phyloP scores from a whole-genome alignment of 2,113 vertebrate genomes.

The Megatriorchis doriae region DNA sequence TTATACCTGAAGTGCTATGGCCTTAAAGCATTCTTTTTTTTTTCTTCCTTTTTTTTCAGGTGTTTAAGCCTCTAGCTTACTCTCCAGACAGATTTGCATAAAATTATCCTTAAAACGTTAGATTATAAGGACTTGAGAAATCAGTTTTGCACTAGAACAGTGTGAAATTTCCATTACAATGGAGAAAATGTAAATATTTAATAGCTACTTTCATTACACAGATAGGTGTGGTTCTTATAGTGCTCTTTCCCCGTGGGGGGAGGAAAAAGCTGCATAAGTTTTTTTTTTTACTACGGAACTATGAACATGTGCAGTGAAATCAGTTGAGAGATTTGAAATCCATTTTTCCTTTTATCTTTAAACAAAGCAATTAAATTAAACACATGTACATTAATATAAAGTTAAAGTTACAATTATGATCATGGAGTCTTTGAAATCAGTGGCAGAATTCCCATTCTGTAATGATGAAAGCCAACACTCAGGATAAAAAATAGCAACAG shows the following conservation, averaged over 20 bases:
- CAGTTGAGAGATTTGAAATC: slow-evolving; percentile 43
- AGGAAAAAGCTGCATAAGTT: slow-evolving; percentile 27
- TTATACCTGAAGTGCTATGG: not conserved
- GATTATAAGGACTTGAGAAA: not conserved
- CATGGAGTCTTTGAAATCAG: slow-evolving; percentile 40
- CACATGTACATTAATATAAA: slow-evolving; percentile 49
- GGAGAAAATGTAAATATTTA: slow-evolving; percentile 51
- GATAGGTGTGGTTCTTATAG: slow-evolving; percentile 28
- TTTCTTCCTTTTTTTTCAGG: not conserved
- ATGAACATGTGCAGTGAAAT: slow-evolving; percentile 47
- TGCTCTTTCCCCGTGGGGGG: slow-evolving; percentile 20
- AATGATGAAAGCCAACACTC: slow-evolving; percentile 47
- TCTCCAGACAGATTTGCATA: not conserved
- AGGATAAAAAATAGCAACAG: slow-evolving; percentile 48
- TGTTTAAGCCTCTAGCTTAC: not conserved
- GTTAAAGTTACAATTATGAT: slow-evolving; percentile 44
- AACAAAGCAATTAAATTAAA: slow-evolving; percentile 61
- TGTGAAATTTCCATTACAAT: slow-evolving; percentile 54
- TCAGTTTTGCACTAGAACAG: not conserved
- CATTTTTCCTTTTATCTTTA: slow-evolving; percentile 52
- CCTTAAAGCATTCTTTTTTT: not conserved
- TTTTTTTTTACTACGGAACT: not conserved
- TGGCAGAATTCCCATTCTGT: slow-evolving; percentile 52
- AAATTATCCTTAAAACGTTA: slow-evolving; percentile 9
- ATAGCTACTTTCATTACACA: slow-evolving; percentile 44